Percentiles rank a stretch among this genome's conserved stretches.
Conservation (phyloP, 2,797 vertebrate species). For the Rhinella marina region DNA sequence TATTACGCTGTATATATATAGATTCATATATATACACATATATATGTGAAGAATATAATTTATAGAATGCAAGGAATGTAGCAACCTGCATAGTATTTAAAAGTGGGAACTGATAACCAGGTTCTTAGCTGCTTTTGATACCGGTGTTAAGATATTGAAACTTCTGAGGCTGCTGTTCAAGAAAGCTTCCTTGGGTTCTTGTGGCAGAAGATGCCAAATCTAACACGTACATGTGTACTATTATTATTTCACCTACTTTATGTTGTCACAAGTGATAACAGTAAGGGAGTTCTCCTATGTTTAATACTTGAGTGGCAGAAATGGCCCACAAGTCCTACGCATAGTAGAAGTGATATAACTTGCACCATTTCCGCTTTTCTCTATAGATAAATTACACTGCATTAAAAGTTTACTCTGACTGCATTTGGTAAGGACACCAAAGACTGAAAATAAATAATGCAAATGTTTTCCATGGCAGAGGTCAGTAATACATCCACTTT, state of each 20-base stretch:
- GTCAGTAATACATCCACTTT: not conserved
- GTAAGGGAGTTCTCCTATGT: not conserved
- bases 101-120: constrained; percentile 74
- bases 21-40: constrained; percentile 22
- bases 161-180: constrained; percentile 41
- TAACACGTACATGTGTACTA: not conserved
- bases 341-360: not conserved
- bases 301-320: not conserved
- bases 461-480: not conserved
- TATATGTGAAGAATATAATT: constrained; percentile 71
- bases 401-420: not conserved
- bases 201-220: not conserved
- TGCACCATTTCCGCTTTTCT: not conserved
- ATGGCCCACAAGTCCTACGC: not conserved
- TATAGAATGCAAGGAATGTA: constrained; percentile 85
- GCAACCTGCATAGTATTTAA: constrained; percentile 80
- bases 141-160: constrained; percentile 35
- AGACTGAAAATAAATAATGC: not conserved
- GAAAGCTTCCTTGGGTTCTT: constrained; percentile 26
- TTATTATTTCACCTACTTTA: not conserved
- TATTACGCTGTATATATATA: constrained; percentile 64
- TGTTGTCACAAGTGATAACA: not conserved
- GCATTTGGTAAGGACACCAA: constrained; percentile 37
- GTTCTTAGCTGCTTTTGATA: constrained; percentile 68
- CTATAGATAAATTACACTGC: not conserved